Evolutionary conservation across 2,888 invertebrate genomes (phyloP).

Genomic region (Corbicula japonica): DNA sequence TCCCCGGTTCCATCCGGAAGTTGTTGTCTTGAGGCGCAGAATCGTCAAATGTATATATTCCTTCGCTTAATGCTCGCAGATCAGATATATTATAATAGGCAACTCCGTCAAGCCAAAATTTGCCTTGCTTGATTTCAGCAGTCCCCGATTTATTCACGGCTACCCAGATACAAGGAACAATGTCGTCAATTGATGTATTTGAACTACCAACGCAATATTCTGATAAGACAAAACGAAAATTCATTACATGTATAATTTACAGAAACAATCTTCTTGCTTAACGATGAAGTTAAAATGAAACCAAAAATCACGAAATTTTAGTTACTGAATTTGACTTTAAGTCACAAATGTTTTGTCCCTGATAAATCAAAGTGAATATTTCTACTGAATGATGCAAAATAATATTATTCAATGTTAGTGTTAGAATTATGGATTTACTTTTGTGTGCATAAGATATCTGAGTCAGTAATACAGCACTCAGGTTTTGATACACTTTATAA

Average conservation of each 20-base stretch:
- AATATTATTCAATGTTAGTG: neutral
- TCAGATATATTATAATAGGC: conserved; percentile 44
- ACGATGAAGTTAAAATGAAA: no score
- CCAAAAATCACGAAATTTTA: no score
- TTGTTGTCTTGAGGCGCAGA: neutral
- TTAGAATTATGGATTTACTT: no score
- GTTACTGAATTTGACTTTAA: neutral
- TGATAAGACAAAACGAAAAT: no score
- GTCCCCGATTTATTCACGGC: conserved; percentile 54
- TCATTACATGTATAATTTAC: no score
- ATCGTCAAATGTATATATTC: conserved; percentile 27
- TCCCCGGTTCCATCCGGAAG: conserved; percentile 69
- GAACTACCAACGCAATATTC: conserved; percentile 63
- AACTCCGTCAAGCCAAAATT: conserved; percentile 40
- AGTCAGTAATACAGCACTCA: no score
- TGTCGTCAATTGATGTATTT: conserved; percentile 45
- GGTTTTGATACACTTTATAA: no score
- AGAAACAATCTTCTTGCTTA: neutral
- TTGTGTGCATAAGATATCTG: no score
- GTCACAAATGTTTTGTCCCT: neutral
- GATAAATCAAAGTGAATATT: neutral
- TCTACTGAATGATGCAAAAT: neutral
- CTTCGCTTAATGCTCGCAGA: conserved; percentile 34
- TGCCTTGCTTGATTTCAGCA: conserved; percentile 53
- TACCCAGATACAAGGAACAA: conserved; percentile 62